phyloP scores from a whole-genome alignment of 2,888 invertebrate genomes.

The Cyclophora punctaria region DNA sequence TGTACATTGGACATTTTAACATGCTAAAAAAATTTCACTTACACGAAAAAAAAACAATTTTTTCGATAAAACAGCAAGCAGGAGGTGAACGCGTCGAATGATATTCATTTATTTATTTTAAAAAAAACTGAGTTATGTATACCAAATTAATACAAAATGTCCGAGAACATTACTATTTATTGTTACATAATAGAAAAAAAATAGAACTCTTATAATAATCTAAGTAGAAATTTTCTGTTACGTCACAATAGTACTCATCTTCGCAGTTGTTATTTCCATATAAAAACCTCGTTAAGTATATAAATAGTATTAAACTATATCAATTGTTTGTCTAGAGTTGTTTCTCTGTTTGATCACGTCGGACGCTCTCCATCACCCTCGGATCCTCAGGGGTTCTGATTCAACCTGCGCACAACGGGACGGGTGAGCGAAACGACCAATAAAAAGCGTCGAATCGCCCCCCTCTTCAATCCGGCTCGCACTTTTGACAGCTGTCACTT shows the following conservation, averaged over 20 bases:
- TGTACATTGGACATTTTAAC: neutral
- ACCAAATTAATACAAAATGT: conserved; percentile 13
- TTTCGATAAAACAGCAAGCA: conserved; percentile 54
- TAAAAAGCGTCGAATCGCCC: conserved; percentile 53
- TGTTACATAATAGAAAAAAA: conserved; percentile 8
- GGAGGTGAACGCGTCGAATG: conserved; percentile 58
- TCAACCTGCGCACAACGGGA: conserved; percentile 73
- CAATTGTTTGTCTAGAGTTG: conserved; percentile 7
- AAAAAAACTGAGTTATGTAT: conserved; percentile 22
- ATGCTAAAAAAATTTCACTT: too few relatives aligned
- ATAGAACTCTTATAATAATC: conserved; percentile 11
- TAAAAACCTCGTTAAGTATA: conserved; percentile 1
- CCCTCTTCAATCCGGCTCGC: conserved; percentile 66
- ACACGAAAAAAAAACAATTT: conserved; percentile 14
- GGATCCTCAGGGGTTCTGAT: conserved; percentile 62
- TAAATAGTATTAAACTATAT: conserved; percentile 5
- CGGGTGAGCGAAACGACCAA: conserved; percentile 66
- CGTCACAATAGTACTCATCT: conserved; percentile 2
- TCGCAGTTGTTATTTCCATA: too few relatives aligned
- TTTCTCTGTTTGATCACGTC: conserved; percentile 12
- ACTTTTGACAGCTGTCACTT: conserved; percentile 14
- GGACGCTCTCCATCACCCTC: conserved; percentile 2
- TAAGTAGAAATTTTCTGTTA: conserved; percentile 3
- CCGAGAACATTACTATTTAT: conserved; percentile 11
- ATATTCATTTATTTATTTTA: conserved; percentile 30